phyloP scores from a whole-genome alignment of 2,113 vertebrate genomes.

The Acinonyx jubatus region DNA sequence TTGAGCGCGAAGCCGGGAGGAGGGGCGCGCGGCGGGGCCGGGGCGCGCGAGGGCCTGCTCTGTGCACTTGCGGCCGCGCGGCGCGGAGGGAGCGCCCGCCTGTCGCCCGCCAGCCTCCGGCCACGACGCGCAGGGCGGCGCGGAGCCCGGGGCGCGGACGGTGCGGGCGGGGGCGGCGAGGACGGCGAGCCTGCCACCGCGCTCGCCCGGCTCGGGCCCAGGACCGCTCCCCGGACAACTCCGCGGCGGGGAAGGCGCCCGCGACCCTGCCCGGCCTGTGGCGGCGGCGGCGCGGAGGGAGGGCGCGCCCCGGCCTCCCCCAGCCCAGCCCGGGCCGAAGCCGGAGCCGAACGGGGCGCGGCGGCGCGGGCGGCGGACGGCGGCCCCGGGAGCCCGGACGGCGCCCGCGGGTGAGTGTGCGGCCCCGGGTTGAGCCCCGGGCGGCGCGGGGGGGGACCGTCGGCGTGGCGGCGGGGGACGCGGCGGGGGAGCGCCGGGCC shows the following conservation, averaged over 20 bases:
- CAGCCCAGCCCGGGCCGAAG: not conserved
- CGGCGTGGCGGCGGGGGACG: not conserved
- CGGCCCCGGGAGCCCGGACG: constrained; percentile 12
- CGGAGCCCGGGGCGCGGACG: not conserved
- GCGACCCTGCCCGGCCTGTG: constrained; percentile 1
- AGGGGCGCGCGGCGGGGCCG: constrained; percentile 42
- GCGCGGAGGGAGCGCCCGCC: constrained; percentile 19
- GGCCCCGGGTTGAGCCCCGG: not conserved
- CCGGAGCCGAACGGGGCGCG: not conserved
- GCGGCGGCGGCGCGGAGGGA: not conserved
- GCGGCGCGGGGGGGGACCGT: not conserved
- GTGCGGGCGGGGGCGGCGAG: not conserved
- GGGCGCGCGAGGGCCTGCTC: constrained; percentile 9
- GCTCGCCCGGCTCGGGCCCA: not conserved
- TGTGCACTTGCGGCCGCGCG: not conserved
- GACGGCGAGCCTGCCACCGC: not conserved
- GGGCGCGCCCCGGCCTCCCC: not conserved
- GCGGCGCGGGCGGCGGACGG: not conserved
- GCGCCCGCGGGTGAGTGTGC: constrained; percentile 70
- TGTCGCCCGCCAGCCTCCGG: not conserved
- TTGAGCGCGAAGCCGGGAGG: constrained; percentile 30
- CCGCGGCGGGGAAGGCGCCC: not conserved
- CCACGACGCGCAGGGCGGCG: not conserved
- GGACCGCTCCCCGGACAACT: constrained; percentile 46
- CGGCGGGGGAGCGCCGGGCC: not conserved